Evolutionary conservation across 2,888 invertebrate species (phyloP).

Genomic region (Megalurothrips usitatus): DNA sequence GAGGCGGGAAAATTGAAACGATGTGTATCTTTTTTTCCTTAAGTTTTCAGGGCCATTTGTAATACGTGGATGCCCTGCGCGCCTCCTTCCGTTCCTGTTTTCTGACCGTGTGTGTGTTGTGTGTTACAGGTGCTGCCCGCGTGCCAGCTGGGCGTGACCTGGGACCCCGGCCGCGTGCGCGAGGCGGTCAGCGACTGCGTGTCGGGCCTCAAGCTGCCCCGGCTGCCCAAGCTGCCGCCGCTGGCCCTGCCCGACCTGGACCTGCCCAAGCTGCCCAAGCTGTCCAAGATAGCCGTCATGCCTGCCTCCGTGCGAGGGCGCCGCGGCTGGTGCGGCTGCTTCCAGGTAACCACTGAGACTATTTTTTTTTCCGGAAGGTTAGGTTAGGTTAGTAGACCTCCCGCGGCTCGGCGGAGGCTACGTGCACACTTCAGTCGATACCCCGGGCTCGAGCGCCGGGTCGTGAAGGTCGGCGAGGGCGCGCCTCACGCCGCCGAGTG

Average conservation of each 20-base stretch:
- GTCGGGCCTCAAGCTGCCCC: not conserved
- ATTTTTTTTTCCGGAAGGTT: too few species aligned
- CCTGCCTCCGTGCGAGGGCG: conserved; percentile 17
- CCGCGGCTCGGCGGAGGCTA: too few species aligned
- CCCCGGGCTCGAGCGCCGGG: not conserved
- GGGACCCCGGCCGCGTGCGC: conserved; percentile 15
- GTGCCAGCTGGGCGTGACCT: conserved; percentile 13
- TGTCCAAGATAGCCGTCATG: conserved; percentile 12
- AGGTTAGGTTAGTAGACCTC: too few species aligned
- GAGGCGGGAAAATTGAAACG: not conserved
- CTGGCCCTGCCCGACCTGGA: not conserved
- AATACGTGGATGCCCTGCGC: not conserved
- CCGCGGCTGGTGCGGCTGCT: conserved; percentile 25
- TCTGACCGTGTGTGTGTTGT: not conserved
- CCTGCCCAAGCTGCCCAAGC: conserved; percentile 18
- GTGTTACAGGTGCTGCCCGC: not conserved
- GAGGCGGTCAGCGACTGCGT: conserved; percentile 10
- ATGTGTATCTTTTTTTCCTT: not conserved
- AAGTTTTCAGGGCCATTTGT: not conserved
- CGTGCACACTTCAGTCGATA: too few species aligned
- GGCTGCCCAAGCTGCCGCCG: conserved; percentile 15
- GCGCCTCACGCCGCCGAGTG: not conserved
- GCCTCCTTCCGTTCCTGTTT: not conserved
- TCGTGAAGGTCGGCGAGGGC: not conserved
- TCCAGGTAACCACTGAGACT: not conserved